phyloP scores from a whole-genome alignment of 2,888 invertebrate genomes.

The Tipula vernalis region DNA sequence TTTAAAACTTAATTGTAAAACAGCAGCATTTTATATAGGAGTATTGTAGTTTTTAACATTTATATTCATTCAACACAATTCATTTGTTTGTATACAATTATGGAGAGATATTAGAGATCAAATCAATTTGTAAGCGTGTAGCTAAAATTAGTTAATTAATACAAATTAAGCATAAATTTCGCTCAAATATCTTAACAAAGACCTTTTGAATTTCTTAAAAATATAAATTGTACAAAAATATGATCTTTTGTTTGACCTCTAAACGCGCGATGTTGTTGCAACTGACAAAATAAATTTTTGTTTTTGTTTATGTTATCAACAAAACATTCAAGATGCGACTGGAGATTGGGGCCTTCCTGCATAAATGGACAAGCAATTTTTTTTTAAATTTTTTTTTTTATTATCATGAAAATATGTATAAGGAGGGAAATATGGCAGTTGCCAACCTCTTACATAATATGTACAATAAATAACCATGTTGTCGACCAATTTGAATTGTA shows the following conservation, averaged over 20 bases:
- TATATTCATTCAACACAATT: neutral
- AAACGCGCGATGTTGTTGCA: neutral
- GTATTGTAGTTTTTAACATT: neutral
- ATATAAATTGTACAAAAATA: neutral
- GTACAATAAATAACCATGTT: neutral
- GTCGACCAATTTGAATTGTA: neutral
- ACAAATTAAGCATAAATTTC: neutral
- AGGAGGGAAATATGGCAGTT: neutral
- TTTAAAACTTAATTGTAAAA: too few species aligned
- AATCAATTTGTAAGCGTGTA: neutral
- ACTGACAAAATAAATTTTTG: neutral
- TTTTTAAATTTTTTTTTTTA: neutral
- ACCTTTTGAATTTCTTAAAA: neutral
- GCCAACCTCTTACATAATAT: neutral
- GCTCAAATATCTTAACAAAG: neutral
- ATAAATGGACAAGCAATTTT: neutral
- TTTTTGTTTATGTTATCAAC: neutral
- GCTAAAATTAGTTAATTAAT: neutral
- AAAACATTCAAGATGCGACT: neutral
- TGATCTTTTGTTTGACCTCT: neutral
- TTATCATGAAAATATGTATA: neutral
- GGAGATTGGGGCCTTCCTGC: neutral
- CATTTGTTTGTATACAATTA: neutral
- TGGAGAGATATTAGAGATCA: neutral
- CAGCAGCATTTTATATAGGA: neutral